Conservation (phyloP, 23 tunicate genomes). For the Corella eumyota region DNA sequence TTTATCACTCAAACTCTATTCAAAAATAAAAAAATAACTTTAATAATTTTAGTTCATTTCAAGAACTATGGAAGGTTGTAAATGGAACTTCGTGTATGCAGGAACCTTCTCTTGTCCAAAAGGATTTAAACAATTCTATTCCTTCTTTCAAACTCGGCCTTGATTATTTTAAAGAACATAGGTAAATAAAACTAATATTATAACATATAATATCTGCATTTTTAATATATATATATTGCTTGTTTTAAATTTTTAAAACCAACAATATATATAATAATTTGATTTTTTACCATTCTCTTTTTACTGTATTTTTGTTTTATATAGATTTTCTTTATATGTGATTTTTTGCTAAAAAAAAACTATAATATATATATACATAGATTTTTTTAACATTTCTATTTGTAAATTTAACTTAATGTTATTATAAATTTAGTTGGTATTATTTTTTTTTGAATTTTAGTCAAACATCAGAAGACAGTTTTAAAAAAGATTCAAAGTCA, state of each 20-base stretch:
- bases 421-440: neutral
- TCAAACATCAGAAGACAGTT: neutral
- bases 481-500: constrained; percentile 12
- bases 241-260: neutral
- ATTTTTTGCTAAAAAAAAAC: neutral
- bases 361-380: neutral
- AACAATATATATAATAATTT: neutral
- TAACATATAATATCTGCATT: neutral
- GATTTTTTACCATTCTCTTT: neutral
- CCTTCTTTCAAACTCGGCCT: constrained; percentile 27
- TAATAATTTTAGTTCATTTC: constrained; percentile 52
- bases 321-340: neutral
- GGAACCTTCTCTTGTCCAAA: constrained; percentile 29
- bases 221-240: neutral
- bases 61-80: constrained; percentile 68
- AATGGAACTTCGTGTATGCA: constrained; percentile 45
- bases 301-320: neutral
- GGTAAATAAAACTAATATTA: constrained; percentile 10
- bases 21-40: no score
- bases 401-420: neutral
- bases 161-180: constrained; percentile 45
- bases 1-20: no score
- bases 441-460: neutral
- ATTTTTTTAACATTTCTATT: neutral
- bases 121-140: constrained; percentile 28